Percentiles rank a stretch among this genome's conserved stretches.
phyloP scores from a whole-genome alignment of 2,113 vertebrate genomes.

The Trematocara nigrifrons region DNA sequence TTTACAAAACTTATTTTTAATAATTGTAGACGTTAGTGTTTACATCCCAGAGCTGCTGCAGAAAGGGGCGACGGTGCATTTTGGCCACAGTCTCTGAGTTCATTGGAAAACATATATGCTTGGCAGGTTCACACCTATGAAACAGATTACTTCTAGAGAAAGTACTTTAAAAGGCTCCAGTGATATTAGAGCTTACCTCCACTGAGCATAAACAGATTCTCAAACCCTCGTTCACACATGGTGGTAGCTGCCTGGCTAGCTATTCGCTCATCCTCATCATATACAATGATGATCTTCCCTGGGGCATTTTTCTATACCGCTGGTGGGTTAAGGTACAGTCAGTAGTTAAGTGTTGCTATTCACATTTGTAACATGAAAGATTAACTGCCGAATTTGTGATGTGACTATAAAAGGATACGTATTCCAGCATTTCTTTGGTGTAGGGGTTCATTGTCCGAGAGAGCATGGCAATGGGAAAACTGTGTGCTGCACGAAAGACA shows the following conservation, averaged over 20 bases:
- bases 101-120: not conserved
- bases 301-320: slow-evolving; percentile 82
- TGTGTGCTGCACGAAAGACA: slow-evolving; percentile 73
- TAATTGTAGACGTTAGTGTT: not conserved
- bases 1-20: not conserved
- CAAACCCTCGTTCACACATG: slow-evolving; percentile 92
- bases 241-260: slow-evolving; percentile 87
- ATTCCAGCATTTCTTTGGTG: slow-evolving; percentile 68
- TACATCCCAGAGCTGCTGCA: not conserved
- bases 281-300: slow-evolving; percentile 91
- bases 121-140: not conserved
- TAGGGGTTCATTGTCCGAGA: slow-evolving; percentile 92
- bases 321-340: slow-evolving; percentile 60
- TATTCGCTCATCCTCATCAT: slow-evolving; percentile 89
- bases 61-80: not conserved
- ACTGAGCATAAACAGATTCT: slow-evolving; percentile 94
- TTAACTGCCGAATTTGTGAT: not conserved
- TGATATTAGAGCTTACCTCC: slow-evolving; percentile 75
- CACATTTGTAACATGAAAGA: not conserved
- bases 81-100: not conserved
- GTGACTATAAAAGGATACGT: slow-evolving; percentile 85
- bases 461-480: slow-evolving; percentile 82
- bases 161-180: not conserved
- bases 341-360: not conserved
- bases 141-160: not conserved